phyloP scores from a whole-genome alignment of 2,113 vertebrate species.

The Taxidea taxus region DNA sequence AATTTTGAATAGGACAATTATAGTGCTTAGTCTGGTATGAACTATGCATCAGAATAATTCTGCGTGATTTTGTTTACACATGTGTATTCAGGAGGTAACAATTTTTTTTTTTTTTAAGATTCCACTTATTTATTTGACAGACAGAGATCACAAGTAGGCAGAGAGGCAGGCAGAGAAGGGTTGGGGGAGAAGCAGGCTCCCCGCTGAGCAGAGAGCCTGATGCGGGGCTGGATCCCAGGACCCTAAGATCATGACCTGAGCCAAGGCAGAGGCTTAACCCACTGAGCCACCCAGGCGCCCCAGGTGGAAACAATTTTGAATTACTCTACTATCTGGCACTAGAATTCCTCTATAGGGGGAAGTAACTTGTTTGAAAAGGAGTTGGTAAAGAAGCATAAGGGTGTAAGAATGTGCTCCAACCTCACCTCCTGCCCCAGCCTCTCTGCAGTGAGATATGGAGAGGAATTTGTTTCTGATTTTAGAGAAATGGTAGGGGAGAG shows the following conservation, averaged over 20 bases:
- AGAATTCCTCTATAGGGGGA: neutral
- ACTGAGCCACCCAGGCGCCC: too few relatives aligned
- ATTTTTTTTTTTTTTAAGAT: too few relatives aligned
- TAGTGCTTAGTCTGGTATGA: neutral
- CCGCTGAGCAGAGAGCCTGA: too few relatives aligned
- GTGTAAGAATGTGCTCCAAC: neutral
- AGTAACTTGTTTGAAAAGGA: neutral
- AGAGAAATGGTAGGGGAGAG: neutral
- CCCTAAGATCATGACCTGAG: too few relatives aligned
- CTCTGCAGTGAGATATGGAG: neutral
- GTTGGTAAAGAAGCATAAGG: conserved; percentile 15
- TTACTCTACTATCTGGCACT: conserved; percentile 24
- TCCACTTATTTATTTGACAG: too few relatives aligned
- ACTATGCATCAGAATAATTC: neutral
- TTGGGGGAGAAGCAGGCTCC: too few relatives aligned
- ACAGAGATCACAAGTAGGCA: too few relatives aligned
- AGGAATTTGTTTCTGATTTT: conserved; percentile 16
- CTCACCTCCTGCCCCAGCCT: neutral
- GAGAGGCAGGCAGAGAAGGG: too few relatives aligned
- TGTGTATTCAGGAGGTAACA: neutral
- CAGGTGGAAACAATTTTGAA: conserved; percentile 3
- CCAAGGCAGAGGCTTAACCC: too few relatives aligned
- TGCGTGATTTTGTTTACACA: conserved; percentile 27
- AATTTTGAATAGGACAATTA: neutral
- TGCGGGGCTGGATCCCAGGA: too few relatives aligned